Conservation (phyloP, 2,888 invertebrate species). For the Sminthurinus aureus region DNA sequence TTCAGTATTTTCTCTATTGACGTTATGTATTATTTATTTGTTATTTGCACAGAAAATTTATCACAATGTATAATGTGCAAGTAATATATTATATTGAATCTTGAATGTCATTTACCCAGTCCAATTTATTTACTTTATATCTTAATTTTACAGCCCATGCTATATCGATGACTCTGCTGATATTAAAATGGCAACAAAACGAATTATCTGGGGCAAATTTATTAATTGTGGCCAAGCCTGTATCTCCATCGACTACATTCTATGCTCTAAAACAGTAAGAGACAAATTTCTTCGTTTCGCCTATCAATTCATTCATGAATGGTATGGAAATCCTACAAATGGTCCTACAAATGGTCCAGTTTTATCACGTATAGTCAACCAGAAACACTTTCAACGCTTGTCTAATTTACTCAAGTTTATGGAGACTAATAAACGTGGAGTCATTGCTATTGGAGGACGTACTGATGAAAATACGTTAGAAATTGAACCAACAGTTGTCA, state of each 20-base stretch:
- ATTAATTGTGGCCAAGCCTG: slow-evolving; percentile 71
- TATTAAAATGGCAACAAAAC: slow-evolving; percentile 72
- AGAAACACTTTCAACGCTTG: slow-evolving; percentile 75
- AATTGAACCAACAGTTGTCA: slow-evolving; percentile 54
- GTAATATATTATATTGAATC: background rate
- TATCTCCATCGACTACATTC: slow-evolving; percentile 31
- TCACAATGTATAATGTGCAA: background rate
- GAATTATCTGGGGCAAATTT: slow-evolving; percentile 92
- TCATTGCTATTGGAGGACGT: slow-evolving; percentile 31
- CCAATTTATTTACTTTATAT: no score
- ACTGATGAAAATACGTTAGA: slow-evolving; percentile 28
- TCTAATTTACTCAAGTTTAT: slow-evolving; percentile 42
- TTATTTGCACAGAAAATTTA: no score
- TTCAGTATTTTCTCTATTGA: no score
- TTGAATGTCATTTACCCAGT: background rate
- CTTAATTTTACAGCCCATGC: slow-evolving; percentile 77
- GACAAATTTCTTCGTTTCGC: slow-evolving; percentile 24
- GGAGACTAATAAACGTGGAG: slow-evolving; percentile 48
- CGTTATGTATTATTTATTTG: no score
- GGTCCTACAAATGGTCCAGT: slow-evolving; percentile 83
- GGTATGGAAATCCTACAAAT: slow-evolving; percentile 76
- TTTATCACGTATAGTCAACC: slow-evolving; percentile 77
- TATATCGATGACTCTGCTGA: slow-evolving; percentile 87
- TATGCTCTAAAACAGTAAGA: slow-evolving; percentile 20
- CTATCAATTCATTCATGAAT: slow-evolving; percentile 66